Evolutionary conservation across 2,888 invertebrate genomes (phyloP), one percentile per base, ranked within the genome.

Genomic region (Biston betularia): DNA sequence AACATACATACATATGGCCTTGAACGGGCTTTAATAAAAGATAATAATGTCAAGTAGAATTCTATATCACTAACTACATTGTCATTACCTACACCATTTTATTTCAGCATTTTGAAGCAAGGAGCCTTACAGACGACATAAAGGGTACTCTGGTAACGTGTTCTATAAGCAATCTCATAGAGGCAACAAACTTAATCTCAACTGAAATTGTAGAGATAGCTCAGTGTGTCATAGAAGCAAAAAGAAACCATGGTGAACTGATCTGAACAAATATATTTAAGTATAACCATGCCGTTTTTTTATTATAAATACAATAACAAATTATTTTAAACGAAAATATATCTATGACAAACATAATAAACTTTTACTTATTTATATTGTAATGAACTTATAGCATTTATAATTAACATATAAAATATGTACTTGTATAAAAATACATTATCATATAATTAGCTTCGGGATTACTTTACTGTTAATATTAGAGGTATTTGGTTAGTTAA

Each of bases 41-140:
- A 12, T 12, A 44, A 44, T 44, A 45, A 45, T 45, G 45, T 14
- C 8, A 6, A n/a, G 44, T 12, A 44, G 12, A 44, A 44, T 45
- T 7, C 7, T 45, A 8, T 5, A 10, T 46, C 6, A 38, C 3
- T 45, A n/a, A 45, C 6, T 7, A 6, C 14, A 14, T 45, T 6
- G 6, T n/a, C 14, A 24, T 24, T 24, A 5, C 9, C 34, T 33
- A 33, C 34, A 10, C 11, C 4, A 34, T 38, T 57, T 6, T n/a
- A n/a, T 84, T 85, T 65, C 77, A 87, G 86, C 74, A 76, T 64
- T 61, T 74, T 45, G 75, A 76, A 54, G 67, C 79, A 34, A 84
- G 81, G 74, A 74, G 65, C 44, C 42, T 79, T 14, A 66, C 76
- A 48, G 84, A 84, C 59, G 79, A 83, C 46, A 69, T 84, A 34